phyloP scores from a whole-genome alignment of 1,140 invertebrate species.

The Catajapyx aquilonaris region DNA sequence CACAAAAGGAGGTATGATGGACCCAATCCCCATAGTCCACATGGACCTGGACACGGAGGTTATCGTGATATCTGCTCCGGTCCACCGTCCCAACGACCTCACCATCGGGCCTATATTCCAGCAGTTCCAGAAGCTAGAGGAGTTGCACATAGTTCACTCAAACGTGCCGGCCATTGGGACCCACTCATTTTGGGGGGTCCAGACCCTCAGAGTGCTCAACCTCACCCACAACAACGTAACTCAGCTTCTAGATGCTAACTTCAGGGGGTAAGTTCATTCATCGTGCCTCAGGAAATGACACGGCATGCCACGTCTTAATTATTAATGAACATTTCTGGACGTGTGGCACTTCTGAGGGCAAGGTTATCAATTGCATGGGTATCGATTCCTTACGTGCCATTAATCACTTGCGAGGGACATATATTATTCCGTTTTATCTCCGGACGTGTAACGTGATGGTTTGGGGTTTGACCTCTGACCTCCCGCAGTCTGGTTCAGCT shows the following conservation, averaged over 20 bases:
- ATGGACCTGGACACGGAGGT: constrained; percentile 38
- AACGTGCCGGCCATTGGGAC: constrained; percentile 54
- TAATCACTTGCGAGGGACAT: no score
- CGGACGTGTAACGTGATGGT: not conserved
- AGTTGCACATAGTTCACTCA: constrained; percentile 49
- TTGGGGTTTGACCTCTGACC: not conserved
- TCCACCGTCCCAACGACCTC: constrained; percentile 35
- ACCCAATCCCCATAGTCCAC: constrained; percentile 30
- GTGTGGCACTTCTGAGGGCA: no score
- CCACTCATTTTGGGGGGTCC: constrained; percentile 53
- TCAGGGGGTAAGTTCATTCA: constrained; percentile 12
- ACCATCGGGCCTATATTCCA: constrained; percentile 51
- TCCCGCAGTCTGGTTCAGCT: constrained; percentile 22
- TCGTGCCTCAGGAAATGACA: not conserved
- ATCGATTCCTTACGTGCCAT: no score
- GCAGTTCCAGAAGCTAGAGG: constrained; percentile 39
- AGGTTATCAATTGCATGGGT: no score
- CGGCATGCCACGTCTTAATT: not conserved
- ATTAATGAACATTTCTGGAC: not conserved
- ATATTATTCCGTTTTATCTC: no score
- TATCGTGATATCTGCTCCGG: constrained; percentile 42
- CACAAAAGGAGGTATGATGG: no score
- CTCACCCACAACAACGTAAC: constrained; percentile 55
- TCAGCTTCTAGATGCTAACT: constrained; percentile 26
- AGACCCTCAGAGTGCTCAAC: constrained; percentile 41